These are phyloP conservation scores for Labeo rohita DNA, from an alignment of 2,113 vertebrate genomes.

Conservation along the genomic window DNA sequence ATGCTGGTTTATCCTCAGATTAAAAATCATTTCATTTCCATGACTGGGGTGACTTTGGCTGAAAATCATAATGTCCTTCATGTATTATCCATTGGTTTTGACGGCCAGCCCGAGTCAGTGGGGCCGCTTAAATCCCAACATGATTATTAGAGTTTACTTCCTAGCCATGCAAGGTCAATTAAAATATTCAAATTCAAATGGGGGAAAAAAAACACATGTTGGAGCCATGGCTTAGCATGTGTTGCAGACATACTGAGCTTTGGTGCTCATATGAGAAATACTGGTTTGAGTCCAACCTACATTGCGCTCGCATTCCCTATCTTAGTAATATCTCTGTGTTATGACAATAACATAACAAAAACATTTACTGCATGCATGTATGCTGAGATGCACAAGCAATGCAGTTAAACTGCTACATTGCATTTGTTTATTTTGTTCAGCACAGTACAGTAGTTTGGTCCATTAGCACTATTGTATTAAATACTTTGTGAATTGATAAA, in stretches of 20 bases:
- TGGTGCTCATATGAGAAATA: neutral
- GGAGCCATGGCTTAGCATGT: neutral
- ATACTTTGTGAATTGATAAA: conserved; percentile 7
- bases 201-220: neutral
- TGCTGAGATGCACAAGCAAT: neutral
- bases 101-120: neutral
- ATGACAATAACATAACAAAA: neutral
- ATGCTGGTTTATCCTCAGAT: conserved; percentile 38
- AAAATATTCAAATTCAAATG: conserved; percentile 7
- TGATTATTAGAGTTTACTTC: neutral
- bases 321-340: neutral
- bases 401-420: neutral
- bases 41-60: conserved; percentile 37
- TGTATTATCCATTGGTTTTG: conserved; percentile 22
- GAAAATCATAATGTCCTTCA: conserved; percentile 24
- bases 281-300: neutral
- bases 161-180: neutral
- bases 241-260: neutral
- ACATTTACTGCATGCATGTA: neutral
- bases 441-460: neutral
- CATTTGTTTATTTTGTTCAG: neutral
- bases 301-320: neutral
- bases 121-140: neutral
- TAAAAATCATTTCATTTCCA: conserved; percentile 36
- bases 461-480: neutral